Evolutionary conservation across 1,140 invertebrate species (phyloP), one percentile per base, ranked within the genome.

Genomic region (Zeugodacus cucurbitae): DNA sequence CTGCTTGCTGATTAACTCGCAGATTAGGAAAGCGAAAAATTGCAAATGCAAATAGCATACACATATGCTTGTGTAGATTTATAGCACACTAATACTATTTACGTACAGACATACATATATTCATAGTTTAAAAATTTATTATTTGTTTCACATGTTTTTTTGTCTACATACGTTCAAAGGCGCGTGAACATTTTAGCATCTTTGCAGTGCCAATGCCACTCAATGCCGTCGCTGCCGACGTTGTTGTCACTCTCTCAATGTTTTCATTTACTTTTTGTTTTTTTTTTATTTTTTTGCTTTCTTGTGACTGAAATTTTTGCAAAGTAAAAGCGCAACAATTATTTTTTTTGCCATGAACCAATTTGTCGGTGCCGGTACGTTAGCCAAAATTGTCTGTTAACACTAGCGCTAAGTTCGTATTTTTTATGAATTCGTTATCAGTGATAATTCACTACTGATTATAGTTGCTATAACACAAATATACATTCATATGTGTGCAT

Each of bases 41-140:
- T 74, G 67, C 67, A 74, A 74, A 74, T 74, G 67, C 67, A 74
- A 74, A 74, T 74, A 74, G n/a, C 32, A 20, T 17, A 74, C 32
- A 32, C 8, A 20, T 32, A 17, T 67, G 64, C n/a, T n/a, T 34
- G 29, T 34, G n/a, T 67, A 3, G 4, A 20, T 74, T 41, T 32
- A 32, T 3, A 32, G 62, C 59, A 67, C 29, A 67, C 64, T n/a
- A n/a, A n/a, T n/a, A 74, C 22, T 74, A 34, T 70, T 32, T 20
- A 74, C 32, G 41, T 74, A 62, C 8, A 10, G n/a, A n/a, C n/a
- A 6, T 62, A 26, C 22, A n/a, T 62, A 62, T 54, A 54, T 54
- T 7, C 48, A 54, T 54, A 54, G 48, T 62, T 22, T 22, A 10
- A n/a, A 26, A 8, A 62, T 17, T 5, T 62, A 26, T 74, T 22